A percentile compares a stretch with the other conserved stretches of the same genome.
These are phyloP conservation scores for Valencia hispanica DNA, from an alignment of 2,797 vertebrate species.

Conservation along the genomic window DNA sequence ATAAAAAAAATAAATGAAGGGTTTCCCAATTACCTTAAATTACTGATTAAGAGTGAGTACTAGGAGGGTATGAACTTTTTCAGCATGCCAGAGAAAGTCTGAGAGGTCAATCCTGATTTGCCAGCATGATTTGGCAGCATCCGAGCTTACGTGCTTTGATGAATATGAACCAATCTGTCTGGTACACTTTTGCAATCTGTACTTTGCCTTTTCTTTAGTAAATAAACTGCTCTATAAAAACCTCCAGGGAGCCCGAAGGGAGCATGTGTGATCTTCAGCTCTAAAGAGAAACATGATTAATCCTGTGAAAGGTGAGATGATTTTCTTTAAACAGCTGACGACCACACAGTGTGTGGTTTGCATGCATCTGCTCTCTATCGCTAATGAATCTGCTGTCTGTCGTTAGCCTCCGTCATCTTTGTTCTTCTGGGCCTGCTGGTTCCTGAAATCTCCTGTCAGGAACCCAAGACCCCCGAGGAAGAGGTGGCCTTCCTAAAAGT, in stretches of 20 bases:
- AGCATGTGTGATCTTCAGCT: not conserved
- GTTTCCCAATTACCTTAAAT: not conserved
- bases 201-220: constrained; percentile 26
- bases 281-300: constrained; percentile 16
- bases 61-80: too few relatives aligned
- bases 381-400: not conserved
- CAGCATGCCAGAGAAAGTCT: not conserved
- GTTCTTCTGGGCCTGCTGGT: constrained; percentile 33
- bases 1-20: not conserved
- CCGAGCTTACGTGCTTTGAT: constrained; percentile 30
- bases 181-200: constrained; percentile 45
- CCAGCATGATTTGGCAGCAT: constrained; percentile 31
- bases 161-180: constrained; percentile 16
- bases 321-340: not conserved
- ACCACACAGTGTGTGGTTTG: not conserved
- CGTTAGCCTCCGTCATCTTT: constrained; percentile 29
- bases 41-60: too few relatives aligned
- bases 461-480: not conserved
- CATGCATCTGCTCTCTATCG: constrained; percentile 2
- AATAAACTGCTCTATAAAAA: constrained; percentile 41
- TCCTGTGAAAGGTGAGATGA: constrained; percentile 21
- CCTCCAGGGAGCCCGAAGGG: constrained; percentile 9
- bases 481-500: constrained; percentile 19
- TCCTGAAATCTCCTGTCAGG: constrained; percentile 15
- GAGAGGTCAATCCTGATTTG: constrained; percentile 19